These are phyloP conservation scores for Camptogramma bilineatum DNA, from an alignment of 2,888 invertebrate species.

Conservation along the genomic window DNA sequence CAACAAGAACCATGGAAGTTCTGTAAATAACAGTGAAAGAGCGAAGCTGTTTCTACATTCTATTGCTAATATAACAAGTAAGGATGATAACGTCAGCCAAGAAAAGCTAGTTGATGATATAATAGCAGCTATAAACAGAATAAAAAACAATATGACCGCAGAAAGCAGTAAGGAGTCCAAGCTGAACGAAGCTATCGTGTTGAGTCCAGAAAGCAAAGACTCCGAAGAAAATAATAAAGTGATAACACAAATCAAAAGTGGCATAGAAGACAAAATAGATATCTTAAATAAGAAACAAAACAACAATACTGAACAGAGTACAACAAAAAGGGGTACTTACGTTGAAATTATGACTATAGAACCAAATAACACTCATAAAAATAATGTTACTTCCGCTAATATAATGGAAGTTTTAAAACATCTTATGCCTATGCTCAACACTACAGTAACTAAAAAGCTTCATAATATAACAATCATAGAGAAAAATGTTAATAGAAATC, in stretches of 20 bases:
- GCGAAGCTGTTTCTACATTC: slow-evolving; percentile 83
- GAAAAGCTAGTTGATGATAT: slow-evolving; percentile 75
- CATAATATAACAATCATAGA: slow-evolving; percentile 80
- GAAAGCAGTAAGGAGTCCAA: slow-evolving; percentile 61
- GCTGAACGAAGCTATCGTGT: slow-evolving; percentile 74
- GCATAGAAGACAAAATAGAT: slow-evolving; percentile 69
- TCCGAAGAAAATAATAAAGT: slow-evolving; percentile 44
- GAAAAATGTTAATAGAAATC: slow-evolving; percentile 70
- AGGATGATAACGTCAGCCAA: slow-evolving; percentile 61
- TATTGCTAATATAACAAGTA: slow-evolving; percentile 81
- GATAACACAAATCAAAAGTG: slow-evolving; percentile 65
- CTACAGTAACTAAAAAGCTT: slow-evolving; percentile 69
- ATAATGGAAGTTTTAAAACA: slow-evolving; percentile 78
- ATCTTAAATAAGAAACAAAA: slow-evolving; percentile 38
- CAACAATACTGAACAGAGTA: slow-evolving; percentile 33
- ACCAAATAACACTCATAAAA: slow-evolving; percentile 66
- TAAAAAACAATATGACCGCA: slow-evolving; percentile 69
- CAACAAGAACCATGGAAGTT: slow-evolving; percentile 60
- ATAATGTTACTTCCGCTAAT: slow-evolving; percentile 65
- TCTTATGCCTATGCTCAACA: slow-evolving; percentile 77
- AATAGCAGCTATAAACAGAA: slow-evolving; percentile 76
- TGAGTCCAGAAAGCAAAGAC: slow-evolving; percentile 55
- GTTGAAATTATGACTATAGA: slow-evolving; percentile 77
- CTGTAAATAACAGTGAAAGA: slow-evolving; percentile 75
- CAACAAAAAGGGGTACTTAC: slow-evolving; percentile 62